Evolutionary conservation across 30 jellyfish, hydroid and myxozoan genomes (phyloP).

Genomic region (Calvadosia cruxmelitensis): DNA sequence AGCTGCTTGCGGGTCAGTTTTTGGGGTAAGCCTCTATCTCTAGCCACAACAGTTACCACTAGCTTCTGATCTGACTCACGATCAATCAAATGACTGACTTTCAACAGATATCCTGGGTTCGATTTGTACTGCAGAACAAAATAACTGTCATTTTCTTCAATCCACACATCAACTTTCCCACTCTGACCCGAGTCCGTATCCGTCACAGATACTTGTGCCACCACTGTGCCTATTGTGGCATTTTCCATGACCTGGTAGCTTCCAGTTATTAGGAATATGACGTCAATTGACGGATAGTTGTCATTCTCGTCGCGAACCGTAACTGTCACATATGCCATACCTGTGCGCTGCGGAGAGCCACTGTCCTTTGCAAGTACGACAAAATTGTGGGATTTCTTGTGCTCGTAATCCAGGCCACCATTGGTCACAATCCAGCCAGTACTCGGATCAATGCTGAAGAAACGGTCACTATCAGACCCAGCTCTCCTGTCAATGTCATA

Average conservation of each 20-base stretch:
- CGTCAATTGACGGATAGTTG: slow-evolving; percentile 39
- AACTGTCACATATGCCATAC: slow-evolving; percentile 38
- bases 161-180: slow-evolving; percentile 19
- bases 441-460: slow-evolving; percentile 28
- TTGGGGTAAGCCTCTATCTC: slow-evolving; percentile 65
- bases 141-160: slow-evolving; percentile 13
- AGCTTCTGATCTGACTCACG: slow-evolving; percentile 57
- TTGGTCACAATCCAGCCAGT: slow-evolving; percentile 28
- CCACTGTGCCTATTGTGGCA: slow-evolving; percentile 28
- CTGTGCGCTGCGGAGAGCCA: slow-evolving; percentile 20
- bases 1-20: slow-evolving; percentile 3
- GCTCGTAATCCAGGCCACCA: slow-evolving; percentile 49
- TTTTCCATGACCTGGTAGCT: slow-evolving; percentile 51
- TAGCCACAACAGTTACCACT: slow-evolving; percentile 24
- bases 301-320: slow-evolving; percentile 65
- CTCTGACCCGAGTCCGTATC: slow-evolving; percentile 66
- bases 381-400: slow-evolving; percentile 17
- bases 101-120: slow-evolving; percentile 11
- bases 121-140: slow-evolving; percentile 23
- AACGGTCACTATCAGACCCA: slow-evolving; percentile 15
- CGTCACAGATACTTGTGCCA: slow-evolving; percentile 35
- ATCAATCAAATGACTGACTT: slow-evolving; percentile 42
- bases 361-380: slow-evolving; percentile 49
- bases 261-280: slow-evolving; percentile 25
- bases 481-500: slow-evolving; percentile 23